phyloP scores from a whole-genome alignment of 1,140 invertebrate genomes.

The Drosophila dunni region DNA sequence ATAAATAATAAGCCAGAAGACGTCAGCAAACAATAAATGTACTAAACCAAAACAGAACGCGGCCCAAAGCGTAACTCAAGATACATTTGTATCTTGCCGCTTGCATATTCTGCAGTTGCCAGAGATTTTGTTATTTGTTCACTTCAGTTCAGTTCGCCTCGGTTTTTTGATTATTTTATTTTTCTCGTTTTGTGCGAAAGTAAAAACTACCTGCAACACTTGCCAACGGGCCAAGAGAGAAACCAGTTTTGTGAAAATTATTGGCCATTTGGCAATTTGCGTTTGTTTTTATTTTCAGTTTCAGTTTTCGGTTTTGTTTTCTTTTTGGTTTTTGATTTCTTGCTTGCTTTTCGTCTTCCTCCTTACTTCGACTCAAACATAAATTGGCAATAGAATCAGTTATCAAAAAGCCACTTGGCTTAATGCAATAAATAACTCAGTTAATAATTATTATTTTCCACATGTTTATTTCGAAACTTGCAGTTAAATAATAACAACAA shows the following conservation, averaged over 20 bases:
- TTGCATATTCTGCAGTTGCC: slow-evolving; percentile 54
- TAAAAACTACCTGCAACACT: slow-evolving; percentile 80
- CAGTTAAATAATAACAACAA: slow-evolving; percentile 25
- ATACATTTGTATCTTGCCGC: slow-evolving; percentile 70
- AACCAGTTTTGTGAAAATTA: slow-evolving; percentile 82
- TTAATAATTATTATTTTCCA: slow-evolving; percentile 14
- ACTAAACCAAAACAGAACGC: slow-evolving; percentile 46
- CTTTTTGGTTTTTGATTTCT: slow-evolving; percentile 39
- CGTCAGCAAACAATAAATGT: slow-evolving; percentile 53
- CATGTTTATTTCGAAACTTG: slow-evolving; percentile 12
- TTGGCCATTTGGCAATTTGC: slow-evolving; percentile 56
- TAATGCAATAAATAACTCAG: slow-evolving; percentile 5
- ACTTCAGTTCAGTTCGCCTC: slow-evolving; percentile 8
- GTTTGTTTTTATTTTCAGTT: slow-evolving; percentile 25
- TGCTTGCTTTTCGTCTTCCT: slow-evolving; percentile 33
- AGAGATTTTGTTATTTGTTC: slow-evolving; percentile 38
- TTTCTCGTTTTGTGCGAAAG: slow-evolving; percentile 70
- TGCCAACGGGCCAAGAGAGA: slow-evolving; percentile 46
- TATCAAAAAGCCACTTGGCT: not conserved
- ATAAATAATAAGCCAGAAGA: slow-evolving; percentile 60
- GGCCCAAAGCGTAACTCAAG: slow-evolving; percentile 43
- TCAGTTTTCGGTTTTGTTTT: slow-evolving; percentile 25
- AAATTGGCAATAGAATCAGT: slow-evolving; percentile 32
- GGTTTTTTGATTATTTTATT: slow-evolving; percentile 16
- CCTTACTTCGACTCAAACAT: slow-evolving; percentile 20